Evolutionary conservation across 2,888 invertebrate species (phyloP), one percentile per base, ranked within the genome.

Genomic region (Alloplasta piceator): DNA sequence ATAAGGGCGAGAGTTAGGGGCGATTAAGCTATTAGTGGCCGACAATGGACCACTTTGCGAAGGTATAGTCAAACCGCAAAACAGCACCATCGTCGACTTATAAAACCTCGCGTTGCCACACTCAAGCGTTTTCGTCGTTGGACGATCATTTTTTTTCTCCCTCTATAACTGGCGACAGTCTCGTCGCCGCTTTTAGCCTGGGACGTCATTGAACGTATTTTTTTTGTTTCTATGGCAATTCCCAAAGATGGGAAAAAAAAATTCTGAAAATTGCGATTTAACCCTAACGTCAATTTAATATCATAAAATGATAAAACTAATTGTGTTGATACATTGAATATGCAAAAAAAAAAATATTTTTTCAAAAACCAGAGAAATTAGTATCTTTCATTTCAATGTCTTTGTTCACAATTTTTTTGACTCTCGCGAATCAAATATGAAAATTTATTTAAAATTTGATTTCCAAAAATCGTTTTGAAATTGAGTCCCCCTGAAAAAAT

Each of bases 21-120:
- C 83, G 83, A 85, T 86, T 86, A 86, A 87, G 75, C 82, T 80
- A 84, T 86, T 85, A 82, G 64, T 74, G 73, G 43, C 78, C 61
- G 71, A 86, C 85, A 86, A 85, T 85, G 72, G 80, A 68, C 71
- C 82, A 80, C 84, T 85, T 82, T 83, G 74, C 64, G 58, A 78
- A 78, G 50, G 64, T 64, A 76, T 43, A 16, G 61, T 71, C 66
- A 60, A 60, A 50, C 48, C 38, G 46, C 38, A 50, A 10, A 43
- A 10, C 43, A 48, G 48, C 14, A n/a, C 41, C 52, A 36, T n/a
- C 9, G n/a, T 46, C 58, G 26, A 26, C 26, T 26, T 26, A 10
- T 12, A 48, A n/a, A 48, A 48, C 41, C 12, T 16, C 6, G 16
- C n/a, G 41, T 56, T 3, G 26, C 26, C 26, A 26, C 26, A 26